Evolutionary conservation across 2,797 vertebrate species (phyloP), one percentile per base, ranked within the genome.

Genomic region (Orientallactaga sibirica): DNA sequence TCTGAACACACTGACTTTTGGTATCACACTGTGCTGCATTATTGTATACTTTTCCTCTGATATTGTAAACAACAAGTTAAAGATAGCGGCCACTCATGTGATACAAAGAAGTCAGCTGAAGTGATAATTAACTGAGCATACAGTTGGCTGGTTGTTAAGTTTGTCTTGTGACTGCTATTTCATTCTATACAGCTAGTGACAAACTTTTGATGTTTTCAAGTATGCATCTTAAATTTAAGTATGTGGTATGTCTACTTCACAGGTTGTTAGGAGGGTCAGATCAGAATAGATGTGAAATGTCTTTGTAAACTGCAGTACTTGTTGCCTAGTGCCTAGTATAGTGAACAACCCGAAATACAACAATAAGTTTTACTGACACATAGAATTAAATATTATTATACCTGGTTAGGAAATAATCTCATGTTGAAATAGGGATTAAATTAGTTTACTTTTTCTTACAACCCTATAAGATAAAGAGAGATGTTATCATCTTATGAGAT

Each of bases 51-150:
- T 41, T 24, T 55, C 37, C 7, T 55, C 22, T 22, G 19, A 58
- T 33, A 1, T 25, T 48, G 2, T 75, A 79, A 93, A n/a, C 52
- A 77, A 25, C 22, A 52, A 61, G 55, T 84, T 85, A 76, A 92
- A 94, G 75, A 62, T 55, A 83, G 77, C 16, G 37, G 86, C 52
- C 24, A 11, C 24, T 94, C 74, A 76, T 73, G 33, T 27, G 19
- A 78, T 85, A 90, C 68, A 78, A 37, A 68, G 52, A 93, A 37
- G 58, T 91, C 58, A 78, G 18, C 43, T 52, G 52, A 92, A 94
- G 58, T 76, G 48, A 61, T 85, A 76, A 74, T 62, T 5, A 85
- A 33, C 52, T 62, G n/a, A 67, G n/a, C 37, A 75, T 7, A 64
- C 66, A 76, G 16, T 48, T 43, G 67, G 67, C 33, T 29, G 73